Evolutionary conservation across 1,140 invertebrate species (phyloP).

Genomic region (Bilobella aurantiaca): DNA sequence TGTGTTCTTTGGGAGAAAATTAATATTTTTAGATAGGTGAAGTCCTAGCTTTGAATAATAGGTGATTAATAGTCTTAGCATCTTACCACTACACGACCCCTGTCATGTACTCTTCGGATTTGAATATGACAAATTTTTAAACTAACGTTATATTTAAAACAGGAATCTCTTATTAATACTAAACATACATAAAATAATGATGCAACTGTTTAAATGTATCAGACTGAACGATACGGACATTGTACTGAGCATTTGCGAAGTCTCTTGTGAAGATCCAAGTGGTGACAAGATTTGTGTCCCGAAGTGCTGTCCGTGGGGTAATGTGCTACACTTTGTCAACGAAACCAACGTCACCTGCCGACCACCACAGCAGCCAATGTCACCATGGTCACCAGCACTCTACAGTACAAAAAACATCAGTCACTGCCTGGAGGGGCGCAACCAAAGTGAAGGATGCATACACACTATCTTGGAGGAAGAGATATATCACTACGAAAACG

Average conservation of each 20-base stretch:
- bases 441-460: background rate
- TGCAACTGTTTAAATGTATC: background rate
- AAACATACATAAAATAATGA: background rate
- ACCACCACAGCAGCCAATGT: background rate
- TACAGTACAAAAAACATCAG: background rate
- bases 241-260: background rate
- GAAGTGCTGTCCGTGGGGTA: conserved; percentile 4
- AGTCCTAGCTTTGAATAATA: too few species aligned
- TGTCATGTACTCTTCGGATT: background rate
- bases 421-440: background rate
- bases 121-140: background rate
- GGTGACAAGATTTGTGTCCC: conserved; percentile 2
- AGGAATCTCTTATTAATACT: background rate
- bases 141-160: background rate
- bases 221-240: background rate
- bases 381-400: background rate
- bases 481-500: background rate
- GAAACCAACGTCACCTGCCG: background rate
- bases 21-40: too few species aligned
- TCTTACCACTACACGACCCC: too few species aligned
- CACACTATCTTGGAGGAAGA: background rate
- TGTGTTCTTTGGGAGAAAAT: too few species aligned
- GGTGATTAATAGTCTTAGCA: too few species aligned
- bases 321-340: background rate
- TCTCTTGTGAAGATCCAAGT: background rate